Evolutionary conservation across 2,797 vertebrate genomes (phyloP), one percentile per base, ranked within the genome.

Genomic region (Austrolebias charrua): DNA sequence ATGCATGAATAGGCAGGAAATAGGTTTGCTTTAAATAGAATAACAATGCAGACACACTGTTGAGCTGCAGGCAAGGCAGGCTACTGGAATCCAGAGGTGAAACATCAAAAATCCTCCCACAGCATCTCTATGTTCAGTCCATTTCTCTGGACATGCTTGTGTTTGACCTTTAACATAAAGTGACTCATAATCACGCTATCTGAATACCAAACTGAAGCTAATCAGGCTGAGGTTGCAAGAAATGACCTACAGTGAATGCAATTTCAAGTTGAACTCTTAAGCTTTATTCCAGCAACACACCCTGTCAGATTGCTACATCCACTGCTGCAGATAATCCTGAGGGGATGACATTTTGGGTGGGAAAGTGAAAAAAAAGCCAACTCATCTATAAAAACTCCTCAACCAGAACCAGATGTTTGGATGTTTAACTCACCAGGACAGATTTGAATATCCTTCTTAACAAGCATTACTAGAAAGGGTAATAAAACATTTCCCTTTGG

Each of bases 101-200:
- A 63, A 65, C 19, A 52, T 52, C 49, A 72, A 33, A 28, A 5
- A 44, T 11, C 12, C 33, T 63, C 66, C 65, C 49, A 78, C 31
- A 6, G 38, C 12, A 53, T 42, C 18, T 47, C 35, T 50, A 35
- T 33, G 55, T n/a, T 45, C 55, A 19, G 19, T 15, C n/a, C 18
- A 19, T 48, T 8, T 63, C 61, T 60, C 12, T 44, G 20, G 6
- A 10, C 47, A 49, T 3, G 13, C 54, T 50, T 56, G 9, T 28
- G 18, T 55, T 73, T 66, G 44, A 82, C 79, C 79, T 76, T 85
- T 72, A 45, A 66, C 66, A 83, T 68, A 48, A n/a, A 73, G 19
- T 75, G 65, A 82, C 56, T 75, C 57, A 70, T 44, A 66, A 40
- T 53, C n/a, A 4, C 49, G 45, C 47, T 78, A 35, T 49, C 31